Evolutionary conservation across 2,888 invertebrate genomes (phyloP), one percentile per base, ranked within the genome.

Genomic region (Callyntrura guangdongensis): DNA sequence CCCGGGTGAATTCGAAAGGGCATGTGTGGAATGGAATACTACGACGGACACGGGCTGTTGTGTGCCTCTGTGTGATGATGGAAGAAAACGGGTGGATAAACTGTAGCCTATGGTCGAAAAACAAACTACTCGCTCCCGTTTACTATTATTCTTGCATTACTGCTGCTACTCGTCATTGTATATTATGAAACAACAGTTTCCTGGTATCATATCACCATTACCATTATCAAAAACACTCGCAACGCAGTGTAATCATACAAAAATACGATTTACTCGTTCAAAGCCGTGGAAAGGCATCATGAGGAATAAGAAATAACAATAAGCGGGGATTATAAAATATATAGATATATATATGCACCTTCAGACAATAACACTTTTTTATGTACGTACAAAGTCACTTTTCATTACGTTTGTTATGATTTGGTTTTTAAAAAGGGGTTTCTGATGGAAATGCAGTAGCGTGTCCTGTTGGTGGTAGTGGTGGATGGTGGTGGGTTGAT

Each of bases 381-480:
- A 61, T 85, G 69, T 85, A 49, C 83, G 79, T 79, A 67, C 79
- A 77, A 89, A 89, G 79, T 85, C 84, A 89, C 67, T 89, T 85
- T 89, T 77, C 89, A 74, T 56, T 79, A 79, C 74, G 12, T 61
- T 11, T 61, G 20, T 74, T 74, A 49, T 74, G 74, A 74, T 74
- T 74, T 49, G 20, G 49, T 74, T 45, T 69, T 59, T 22, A 22
- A 49, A 45, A 74, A 74, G 74, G 74, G 74, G 74, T 36, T 6
- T 36, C 36, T 74, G 47, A 12, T 22, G 49, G 22, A 11, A 11
- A 17, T 69, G 45, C 20, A 36, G n/a, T 2, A 14, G 5, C 22
- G 3, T 22, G 25, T 25, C 22, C 6, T 67, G 61, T 27, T 61
- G 77, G 64, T 74, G 86, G 69, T 11, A 74, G 79, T 49, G 86